Percentiles rank a stretch among this genome's conserved stretches.
Conservation (phyloP, 2,113 vertebrate species). For the Meleagris gallopavo region DNA sequence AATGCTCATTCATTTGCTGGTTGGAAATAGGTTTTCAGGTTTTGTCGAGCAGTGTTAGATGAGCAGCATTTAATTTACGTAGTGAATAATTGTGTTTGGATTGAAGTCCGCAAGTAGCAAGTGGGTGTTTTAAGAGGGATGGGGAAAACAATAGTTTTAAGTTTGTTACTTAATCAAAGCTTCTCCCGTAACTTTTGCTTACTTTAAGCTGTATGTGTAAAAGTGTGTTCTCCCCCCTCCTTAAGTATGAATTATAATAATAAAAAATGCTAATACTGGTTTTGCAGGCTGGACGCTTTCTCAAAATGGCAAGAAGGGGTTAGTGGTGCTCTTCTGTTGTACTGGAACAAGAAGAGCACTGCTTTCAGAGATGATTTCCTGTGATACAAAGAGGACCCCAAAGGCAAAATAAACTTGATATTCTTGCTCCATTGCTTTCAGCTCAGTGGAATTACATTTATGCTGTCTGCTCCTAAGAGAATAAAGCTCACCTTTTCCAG, state of each 20-base stretch:
- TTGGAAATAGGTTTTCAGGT: conserved; percentile 31
- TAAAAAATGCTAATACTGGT: conserved; percentile 19
- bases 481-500: conserved; percentile 66
- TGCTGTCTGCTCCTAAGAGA: conserved; percentile 58
- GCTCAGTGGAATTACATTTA: conserved; percentile 28
- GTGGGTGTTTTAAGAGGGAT: conserved; percentile 45
- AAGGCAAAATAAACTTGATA: conserved; percentile 52
- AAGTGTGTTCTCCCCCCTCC: conserved; percentile 9
- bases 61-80: conserved; percentile 52
- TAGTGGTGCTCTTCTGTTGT: not conserved
- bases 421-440: conserved; percentile 50
- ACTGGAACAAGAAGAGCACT: conserved; percentile 1
- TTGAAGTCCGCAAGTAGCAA: conserved; percentile 30
- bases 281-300: conserved; percentile 46
- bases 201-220: conserved; percentile 33
- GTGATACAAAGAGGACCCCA: conserved; percentile 48
- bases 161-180: conserved; percentile 55
- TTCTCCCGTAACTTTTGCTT: conserved; percentile 50
- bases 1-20: conserved; percentile 63
- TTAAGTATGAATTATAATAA: conserved; percentile 17
- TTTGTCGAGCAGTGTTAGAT: conserved; percentile 50
- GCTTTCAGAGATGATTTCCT: conserved; percentile 39
- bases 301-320: not conserved
- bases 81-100: conserved; percentile 51
- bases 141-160: conserved; percentile 62